Evolutionary conservation across 2,113 vertebrate genomes (phyloP), one percentile per base, ranked within the genome.

Genomic region (Cichladusa arquata): DNA sequence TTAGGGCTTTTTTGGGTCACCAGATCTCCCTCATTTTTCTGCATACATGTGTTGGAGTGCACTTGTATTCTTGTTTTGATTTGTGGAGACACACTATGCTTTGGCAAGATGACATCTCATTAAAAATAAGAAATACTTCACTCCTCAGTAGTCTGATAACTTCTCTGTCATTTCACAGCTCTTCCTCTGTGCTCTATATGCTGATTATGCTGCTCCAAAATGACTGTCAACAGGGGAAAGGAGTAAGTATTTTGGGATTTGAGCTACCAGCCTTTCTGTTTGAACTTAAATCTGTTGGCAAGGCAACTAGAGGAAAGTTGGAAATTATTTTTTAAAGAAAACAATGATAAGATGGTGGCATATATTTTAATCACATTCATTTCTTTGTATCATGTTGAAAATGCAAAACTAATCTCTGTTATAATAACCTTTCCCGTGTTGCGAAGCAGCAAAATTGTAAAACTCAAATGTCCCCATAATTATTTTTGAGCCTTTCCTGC

Each of bases 51-150:
- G 0, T 51, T 51, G 33, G 29, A 79, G 5, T 45, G 10, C 8
- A 66, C 12, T 70, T 88, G 9, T 19, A 40, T 65, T 80, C 74
- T 60, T 78, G 7, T 48, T 73, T 88, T 62, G 47, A 45, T 80
- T 61, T 54, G 19, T 67, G 48, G 24, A 82, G 19, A 11, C 33
- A 72, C 6, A 44, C 8, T 18, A 26, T 14, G 12, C 5, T 90
- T 90, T 86, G 62, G 61, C 47, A 90, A 95, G 90, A 83, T 64
- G 26, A 54, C 19, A 77, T 5, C 48, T 86, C 29, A 81, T 92
- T 93, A 91, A 91, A 94, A 92, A 28, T 66, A 77, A 74, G 60
- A 91, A 78, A 81, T 74, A 81, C 38, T 92, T 83, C 44, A 65
- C 22, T 86, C 12, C 23, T 71, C 16, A n/a, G 23, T 54, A 73